These are phyloP conservation scores for Probaryconus sp. DNA, from an alignment of 1,140 invertebrate genomes.

Conservation along the genomic window DNA sequence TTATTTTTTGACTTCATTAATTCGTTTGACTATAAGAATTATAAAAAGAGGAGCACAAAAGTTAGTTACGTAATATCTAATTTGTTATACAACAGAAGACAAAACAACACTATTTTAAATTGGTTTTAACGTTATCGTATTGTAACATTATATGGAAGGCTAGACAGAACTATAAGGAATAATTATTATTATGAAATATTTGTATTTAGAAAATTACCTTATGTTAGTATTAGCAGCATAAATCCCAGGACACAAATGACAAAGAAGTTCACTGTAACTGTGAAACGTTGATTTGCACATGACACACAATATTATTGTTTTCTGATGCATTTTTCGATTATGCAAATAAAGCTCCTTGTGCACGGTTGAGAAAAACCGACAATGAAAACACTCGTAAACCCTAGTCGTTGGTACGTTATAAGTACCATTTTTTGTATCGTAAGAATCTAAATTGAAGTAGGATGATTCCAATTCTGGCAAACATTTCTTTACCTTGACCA, in stretches of 20 bases:
- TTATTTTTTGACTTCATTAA: too few species aligned
- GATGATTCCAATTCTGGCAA: slow-evolving; percentile 80
- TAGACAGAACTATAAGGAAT: too few species aligned
- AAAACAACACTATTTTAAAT: too few species aligned
- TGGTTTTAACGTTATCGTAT: too few species aligned
- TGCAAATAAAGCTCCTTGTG: slow-evolving; percentile 91
- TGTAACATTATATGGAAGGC: too few species aligned
- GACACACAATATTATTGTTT: slow-evolving; percentile 86
- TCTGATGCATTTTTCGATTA: slow-evolving; percentile 90
- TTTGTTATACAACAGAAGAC: too few species aligned
- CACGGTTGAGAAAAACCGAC: slow-evolving; percentile 84
- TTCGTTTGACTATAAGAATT: too few species aligned
- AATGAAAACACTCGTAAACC: slow-evolving; percentile 90
- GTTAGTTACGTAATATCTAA: too few species aligned
- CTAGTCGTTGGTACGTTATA: slow-evolving; percentile 78
- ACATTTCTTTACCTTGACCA: slow-evolving; percentile 82
- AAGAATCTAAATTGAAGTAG: slow-evolving; percentile 86
- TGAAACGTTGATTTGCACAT: slow-evolving; percentile 92
- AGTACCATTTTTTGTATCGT: slow-evolving; percentile 79
- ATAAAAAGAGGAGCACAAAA: too few species aligned
- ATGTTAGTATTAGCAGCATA: slow-evolving; percentile 83
- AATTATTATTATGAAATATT: too few species aligned
- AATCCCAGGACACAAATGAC: slow-evolving; percentile 88
- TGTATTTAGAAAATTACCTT: slow-evolving; percentile 83
- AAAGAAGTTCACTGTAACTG: slow-evolving; percentile 90